Percentiles rank a stretch among this genome's conserved stretches.
phyloP scores from a whole-genome alignment of 1,140 invertebrate genomes.

The Scylla paramamosain region DNA sequence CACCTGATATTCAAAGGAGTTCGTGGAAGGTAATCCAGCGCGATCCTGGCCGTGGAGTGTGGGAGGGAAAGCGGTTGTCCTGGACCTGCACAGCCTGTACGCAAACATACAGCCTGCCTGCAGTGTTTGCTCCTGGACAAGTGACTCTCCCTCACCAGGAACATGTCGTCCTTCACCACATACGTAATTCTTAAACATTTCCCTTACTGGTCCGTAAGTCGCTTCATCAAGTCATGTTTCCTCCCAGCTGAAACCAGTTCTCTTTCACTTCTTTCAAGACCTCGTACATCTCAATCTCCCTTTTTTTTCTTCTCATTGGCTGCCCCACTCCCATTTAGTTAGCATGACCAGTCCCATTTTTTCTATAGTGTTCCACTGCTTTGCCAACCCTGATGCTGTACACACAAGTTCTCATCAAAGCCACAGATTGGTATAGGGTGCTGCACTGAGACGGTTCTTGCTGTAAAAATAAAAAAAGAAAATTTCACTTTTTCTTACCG shows the following conservation, averaged over 20 bases:
- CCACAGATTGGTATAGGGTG: background rate
- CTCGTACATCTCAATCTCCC: background rate
- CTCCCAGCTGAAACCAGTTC: background rate
- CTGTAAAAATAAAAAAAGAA: background rate
- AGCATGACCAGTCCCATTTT: background rate
- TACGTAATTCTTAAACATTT: background rate
- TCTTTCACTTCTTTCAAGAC: constrained; percentile 23
- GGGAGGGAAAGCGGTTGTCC: background rate
- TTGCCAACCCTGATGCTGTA: background rate
- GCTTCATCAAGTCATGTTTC: constrained; percentile 12
- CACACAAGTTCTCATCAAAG: background rate
- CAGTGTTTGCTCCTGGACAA: background rate
- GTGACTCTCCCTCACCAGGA: background rate
- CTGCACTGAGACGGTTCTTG: background rate
- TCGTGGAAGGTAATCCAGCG: constrained; percentile 53
- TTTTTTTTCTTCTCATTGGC: background rate
- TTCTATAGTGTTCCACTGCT: background rate
- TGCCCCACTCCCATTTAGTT: background rate
- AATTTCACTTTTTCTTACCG: background rate
- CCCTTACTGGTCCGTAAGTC: background rate
- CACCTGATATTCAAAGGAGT: constrained; percentile 50
- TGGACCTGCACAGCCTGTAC: background rate
- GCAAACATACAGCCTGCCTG: no score
- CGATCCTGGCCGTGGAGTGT: constrained; percentile 15
- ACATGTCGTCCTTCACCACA: constrained; percentile 9